A percentile compares a stretch with the other conserved stretches of the same genome.
These are phyloP conservation scores for Pandemis corylana DNA, from an alignment of 2,888 invertebrate genomes.

Conservation along the genomic window DNA sequence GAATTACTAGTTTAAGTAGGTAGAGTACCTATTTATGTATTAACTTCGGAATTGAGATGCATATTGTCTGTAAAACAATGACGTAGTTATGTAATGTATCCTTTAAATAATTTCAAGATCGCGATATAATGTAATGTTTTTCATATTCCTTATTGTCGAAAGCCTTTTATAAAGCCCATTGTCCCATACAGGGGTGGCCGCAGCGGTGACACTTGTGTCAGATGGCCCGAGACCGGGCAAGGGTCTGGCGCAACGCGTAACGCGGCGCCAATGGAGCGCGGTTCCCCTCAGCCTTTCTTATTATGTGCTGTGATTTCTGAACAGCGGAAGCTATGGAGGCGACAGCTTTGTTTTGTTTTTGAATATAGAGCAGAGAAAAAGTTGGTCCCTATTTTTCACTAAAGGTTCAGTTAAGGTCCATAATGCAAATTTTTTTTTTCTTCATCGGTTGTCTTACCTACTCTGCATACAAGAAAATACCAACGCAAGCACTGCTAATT, in stretches of 20 bases:
- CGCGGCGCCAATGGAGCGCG: conserved; percentile 79
- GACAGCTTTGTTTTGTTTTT: not conserved
- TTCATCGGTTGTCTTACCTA: no score
- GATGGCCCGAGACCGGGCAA: conserved; percentile 27
- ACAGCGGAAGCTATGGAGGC: conserved; percentile 56
- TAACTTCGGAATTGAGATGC: no score
- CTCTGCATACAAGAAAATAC: no score
- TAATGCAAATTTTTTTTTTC: no score
- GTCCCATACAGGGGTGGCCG: conserved; percentile 26
- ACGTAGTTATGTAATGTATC: not conserved
- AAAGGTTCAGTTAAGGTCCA: no score
- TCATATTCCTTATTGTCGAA: conserved; percentile 14
- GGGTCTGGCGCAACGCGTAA: conserved; percentile 56
- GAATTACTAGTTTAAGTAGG: no score
- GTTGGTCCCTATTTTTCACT: no score
- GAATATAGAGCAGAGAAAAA: not conserved
- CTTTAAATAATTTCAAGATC: not conserved
- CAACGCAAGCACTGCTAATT: no score
- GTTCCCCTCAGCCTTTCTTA: conserved; percentile 80
- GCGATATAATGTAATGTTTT: not conserved
- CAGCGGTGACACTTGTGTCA: conserved; percentile 22
- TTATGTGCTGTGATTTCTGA: conserved; percentile 74
- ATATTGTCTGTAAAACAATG: no score
- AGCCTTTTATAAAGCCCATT: conserved; percentile 21
- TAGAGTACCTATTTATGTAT: no score